Evolutionary conservation across 2,113 vertebrate genomes (phyloP), one percentile per base, ranked within the genome.

Genomic region (Siphamia tubifer): DNA sequence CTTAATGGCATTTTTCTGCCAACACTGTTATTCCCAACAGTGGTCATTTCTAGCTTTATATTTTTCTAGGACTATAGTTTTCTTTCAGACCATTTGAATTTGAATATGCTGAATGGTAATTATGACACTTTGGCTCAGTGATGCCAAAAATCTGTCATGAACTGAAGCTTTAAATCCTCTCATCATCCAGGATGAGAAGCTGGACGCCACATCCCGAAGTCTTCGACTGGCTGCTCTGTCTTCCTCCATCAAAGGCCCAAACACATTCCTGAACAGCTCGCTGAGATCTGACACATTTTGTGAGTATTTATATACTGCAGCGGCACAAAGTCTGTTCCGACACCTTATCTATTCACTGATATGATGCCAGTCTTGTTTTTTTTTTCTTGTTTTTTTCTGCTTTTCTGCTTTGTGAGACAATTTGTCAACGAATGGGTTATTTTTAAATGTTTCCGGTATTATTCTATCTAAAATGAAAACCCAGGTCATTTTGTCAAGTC

Each of bases 171-270:
- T 34, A 34, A 64, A 27, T 51, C 19, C 7, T 47, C 6, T 27
- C 86, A 24, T 87, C 17, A 65, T 68, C 24, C 56, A 98, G 96
- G 91, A 92, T 21, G 90, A 94, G 68, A 94, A 92, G 86, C 51
- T 69, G 64, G 88, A 94, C 40, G 48, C 86, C 3, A 88, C 92
- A 12, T 84, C 91, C 74, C 90, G 92, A 31, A 85, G 81, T 56
- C 38, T 54, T 53, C 89, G 60, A 24, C 68, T 88, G 6, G 60
- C 91, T 57, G 73, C 91, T 78, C 85, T 93, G 9, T 91, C 92
- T 35, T 90, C 91, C 11, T 91, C 89, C 9, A 91, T 95, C 68
- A 89, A 65, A 77, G 85, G 57, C 45, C 80, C 83, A 6, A 60
- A 30, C 75, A 79, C 35, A 15, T 87, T 94, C 76, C 81, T 93